Percentiles rank a stretch among this genome's conserved stretches.
These are phyloP conservation scores for Drosophila busckii DNA, from an alignment of 1,140 invertebrate species.

Conservation along the genomic window DNA sequence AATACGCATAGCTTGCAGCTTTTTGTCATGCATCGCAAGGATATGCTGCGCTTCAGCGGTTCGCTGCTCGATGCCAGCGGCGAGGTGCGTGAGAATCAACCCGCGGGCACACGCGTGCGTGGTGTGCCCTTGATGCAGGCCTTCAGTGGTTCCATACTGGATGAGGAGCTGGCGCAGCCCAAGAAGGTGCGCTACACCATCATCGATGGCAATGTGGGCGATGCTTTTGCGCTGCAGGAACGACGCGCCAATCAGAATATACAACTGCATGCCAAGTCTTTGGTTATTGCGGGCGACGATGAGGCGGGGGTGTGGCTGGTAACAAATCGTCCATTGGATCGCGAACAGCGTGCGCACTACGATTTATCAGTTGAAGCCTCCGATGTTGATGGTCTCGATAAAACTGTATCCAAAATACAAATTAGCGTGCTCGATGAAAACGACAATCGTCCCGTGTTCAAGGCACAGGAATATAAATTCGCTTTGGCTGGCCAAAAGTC, in stretches of 20 bases:
- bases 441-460: slow-evolving; percentile 93
- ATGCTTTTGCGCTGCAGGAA: slow-evolving; percentile 85
- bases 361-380: slow-evolving; percentile 86
- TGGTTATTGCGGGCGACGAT: slow-evolving; percentile 70
- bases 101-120: slow-evolving; percentile 84
- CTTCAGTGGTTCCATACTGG: slow-evolving; percentile 62
- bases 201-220: slow-evolving; percentile 85
- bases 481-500: slow-evolving; percentile 83
- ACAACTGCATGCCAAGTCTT: slow-evolving; percentile 81
- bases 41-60: slow-evolving; percentile 88
- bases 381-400: slow-evolving; percentile 86
- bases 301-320: slow-evolving; percentile 84
- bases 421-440: slow-evolving; percentile 91
- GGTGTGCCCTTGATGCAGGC: slow-evolving; percentile 85
- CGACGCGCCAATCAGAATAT: slow-evolving; percentile 80
- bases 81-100: slow-evolving; percentile 87
- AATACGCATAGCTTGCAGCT: slow-evolving; percentile 89
- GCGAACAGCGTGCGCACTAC: slow-evolving; percentile 85
- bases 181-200: slow-evolving; percentile 88
- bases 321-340: slow-evolving; percentile 85
- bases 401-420: slow-evolving; percentile 85
- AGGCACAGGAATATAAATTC: slow-evolving; percentile 88
- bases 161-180: slow-evolving; percentile 79
- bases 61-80: slow-evolving; percentile 81
- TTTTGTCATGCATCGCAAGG: slow-evolving; percentile 88